Evolutionary conservation across 2,113 vertebrate species (phyloP).

Genomic region (Cathartes aura): DNA sequence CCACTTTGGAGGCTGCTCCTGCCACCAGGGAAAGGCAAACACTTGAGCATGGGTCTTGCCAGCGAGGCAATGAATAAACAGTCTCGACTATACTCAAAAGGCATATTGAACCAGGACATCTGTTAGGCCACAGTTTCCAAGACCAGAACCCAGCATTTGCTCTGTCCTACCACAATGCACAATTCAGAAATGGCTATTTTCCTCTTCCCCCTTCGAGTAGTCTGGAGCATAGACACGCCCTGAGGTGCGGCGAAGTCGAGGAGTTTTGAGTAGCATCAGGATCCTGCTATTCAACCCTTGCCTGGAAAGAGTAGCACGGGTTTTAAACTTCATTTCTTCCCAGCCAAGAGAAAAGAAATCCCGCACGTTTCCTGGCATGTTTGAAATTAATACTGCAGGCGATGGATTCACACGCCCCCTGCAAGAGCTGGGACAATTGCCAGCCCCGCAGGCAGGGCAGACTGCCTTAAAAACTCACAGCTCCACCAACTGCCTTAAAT

Average conservation of each 20-base stretch:
- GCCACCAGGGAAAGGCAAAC: slow-evolving; percentile 50
- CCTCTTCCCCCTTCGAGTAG: neutral
- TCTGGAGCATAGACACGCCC: fast-evolving
- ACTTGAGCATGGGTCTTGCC: neutral
- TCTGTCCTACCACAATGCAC: neutral
- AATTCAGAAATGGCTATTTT: neutral
- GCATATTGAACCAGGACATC: slow-evolving; percentile 23
- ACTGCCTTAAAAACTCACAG: neutral
- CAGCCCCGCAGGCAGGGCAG: neutral
- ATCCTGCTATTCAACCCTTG: neutral
- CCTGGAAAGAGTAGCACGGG: neutral
- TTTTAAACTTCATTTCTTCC: neutral
- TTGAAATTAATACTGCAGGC: neutral
- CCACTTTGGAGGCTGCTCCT: neutral
- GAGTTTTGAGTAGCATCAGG: neutral
- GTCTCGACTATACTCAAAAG: neutral
- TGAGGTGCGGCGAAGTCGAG: fast-evolving
- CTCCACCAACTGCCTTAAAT: neutral
- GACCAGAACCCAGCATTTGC: neutral
- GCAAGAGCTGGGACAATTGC: neutral
- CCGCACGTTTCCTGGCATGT: neutral
- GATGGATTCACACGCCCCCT: neutral
- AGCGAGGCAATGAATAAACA: neutral
- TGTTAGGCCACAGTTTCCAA: slow-evolving; percentile 7
- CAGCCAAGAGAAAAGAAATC: neutral